These are phyloP conservation scores for Sitobion miscanthi DNA, from an alignment of 1,140 invertebrate species.

Conservation along the genomic window DNA sequence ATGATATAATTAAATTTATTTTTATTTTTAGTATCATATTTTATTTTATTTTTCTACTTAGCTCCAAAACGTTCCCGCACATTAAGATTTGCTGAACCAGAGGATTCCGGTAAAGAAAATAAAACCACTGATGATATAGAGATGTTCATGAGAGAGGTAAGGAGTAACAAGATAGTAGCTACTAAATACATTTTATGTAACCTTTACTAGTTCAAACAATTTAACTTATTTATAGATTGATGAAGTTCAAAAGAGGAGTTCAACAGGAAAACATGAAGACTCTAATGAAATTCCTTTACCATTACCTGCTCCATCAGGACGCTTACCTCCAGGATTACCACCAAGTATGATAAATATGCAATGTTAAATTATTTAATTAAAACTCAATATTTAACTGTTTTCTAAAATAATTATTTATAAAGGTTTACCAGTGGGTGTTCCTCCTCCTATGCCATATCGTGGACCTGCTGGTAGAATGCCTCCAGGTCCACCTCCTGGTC, in stretches of 20 bases:
- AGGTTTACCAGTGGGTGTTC: constrained; percentile 60
- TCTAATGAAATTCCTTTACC: constrained; percentile 53
- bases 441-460: constrained; percentile 66
- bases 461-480: constrained; percentile 66
- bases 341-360: constrained; percentile 58
- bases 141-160: constrained; percentile 54
- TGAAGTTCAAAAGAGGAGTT: constrained; percentile 80
- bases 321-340: constrained; percentile 59
- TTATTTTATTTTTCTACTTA: not conserved
- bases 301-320: constrained; percentile 60
- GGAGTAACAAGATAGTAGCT: not conserved
- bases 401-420: constrained; percentile 25
- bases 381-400: not conserved
- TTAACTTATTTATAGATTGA: constrained; percentile 68
- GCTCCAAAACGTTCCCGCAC: constrained; percentile 28
- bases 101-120: constrained; percentile 48
- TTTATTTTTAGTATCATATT: not conserved
- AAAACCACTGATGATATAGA: constrained; percentile 53
- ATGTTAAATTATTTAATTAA: not conserved
- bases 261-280: constrained; percentile 69
- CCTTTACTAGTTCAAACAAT: not conserved
- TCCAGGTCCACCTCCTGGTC: constrained; percentile 71
- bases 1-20: not conserved
- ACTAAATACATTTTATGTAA: not conserved
- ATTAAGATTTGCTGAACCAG: constrained; percentile 44